phyloP scores from a whole-genome alignment of 2,113 vertebrate genomes.

The Perca fluviatilis region DNA sequence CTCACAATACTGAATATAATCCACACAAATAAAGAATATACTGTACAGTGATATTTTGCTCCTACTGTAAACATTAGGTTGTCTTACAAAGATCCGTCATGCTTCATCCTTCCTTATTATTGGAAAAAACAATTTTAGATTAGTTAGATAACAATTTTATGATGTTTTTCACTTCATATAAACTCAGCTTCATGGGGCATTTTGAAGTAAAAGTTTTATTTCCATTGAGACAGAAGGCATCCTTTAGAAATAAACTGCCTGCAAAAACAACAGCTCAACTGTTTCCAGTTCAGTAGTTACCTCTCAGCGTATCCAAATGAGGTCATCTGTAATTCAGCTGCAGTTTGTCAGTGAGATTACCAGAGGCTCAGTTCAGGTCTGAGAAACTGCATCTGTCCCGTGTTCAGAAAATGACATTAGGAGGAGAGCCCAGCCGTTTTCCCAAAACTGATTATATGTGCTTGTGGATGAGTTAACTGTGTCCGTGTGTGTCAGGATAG shows the following conservation, averaged over 20 bases:
- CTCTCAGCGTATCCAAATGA: slow-evolving; percentile 16
- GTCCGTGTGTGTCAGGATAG: not conserved
- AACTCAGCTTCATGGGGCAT: not conserved
- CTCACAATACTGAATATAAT: not conserved
- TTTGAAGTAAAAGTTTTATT: not conserved
- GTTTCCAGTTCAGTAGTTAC: slow-evolving; percentile 19
- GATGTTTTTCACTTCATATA: not conserved
- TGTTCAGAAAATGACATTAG: slow-evolving; percentile 4
- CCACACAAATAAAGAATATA: not conserved
- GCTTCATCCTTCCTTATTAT: not conserved
- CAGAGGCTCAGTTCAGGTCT: slow-evolving; percentile 5
- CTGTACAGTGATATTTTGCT: not conserved
- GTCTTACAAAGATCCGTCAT: not conserved
- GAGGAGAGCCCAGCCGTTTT: not conserved
- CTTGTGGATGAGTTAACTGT: not conserved
- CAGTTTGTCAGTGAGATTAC: slow-evolving; percentile 29
- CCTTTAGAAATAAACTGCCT: not conserved
- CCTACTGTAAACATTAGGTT: not conserved
- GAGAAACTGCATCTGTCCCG: not conserved
- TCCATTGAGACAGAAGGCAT: not conserved
- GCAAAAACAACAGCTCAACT: not conserved
- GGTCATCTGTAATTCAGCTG: slow-evolving; percentile 36
- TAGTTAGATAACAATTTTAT: too few relatives aligned
- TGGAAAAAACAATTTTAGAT: not conserved
- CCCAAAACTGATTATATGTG: not conserved